Conservation (phyloP, 2,113 vertebrate genomes). For the Stictonetta naevosa region DNA sequence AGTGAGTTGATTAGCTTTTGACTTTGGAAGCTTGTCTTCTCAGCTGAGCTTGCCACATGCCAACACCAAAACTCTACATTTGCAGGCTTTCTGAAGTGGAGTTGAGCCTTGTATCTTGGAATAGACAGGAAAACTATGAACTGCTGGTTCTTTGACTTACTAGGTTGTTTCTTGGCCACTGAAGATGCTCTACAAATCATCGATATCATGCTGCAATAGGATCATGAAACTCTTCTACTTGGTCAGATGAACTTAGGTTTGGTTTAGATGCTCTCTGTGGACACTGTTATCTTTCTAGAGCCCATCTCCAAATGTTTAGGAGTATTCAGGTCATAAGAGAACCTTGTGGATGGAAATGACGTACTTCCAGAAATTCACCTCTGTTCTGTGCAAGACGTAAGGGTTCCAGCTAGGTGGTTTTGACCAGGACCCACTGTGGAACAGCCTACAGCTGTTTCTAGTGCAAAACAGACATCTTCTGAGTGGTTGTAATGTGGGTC, state of each 20-base stretch:
- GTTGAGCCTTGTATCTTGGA: not conserved
- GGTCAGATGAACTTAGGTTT: not conserved
- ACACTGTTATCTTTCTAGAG: not conserved
- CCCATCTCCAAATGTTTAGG: not conserved
- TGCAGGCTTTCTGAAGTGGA: not conserved
- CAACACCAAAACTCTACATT: not conserved
- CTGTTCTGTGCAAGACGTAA: not conserved
- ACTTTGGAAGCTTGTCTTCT: not conserved
- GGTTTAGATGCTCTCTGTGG: not conserved
- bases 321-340: not conserved
- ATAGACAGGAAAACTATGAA: not conserved
- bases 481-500: not conserved
- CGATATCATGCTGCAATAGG: not conserved
- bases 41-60: fast-evolving
- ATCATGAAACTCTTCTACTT: not conserved
- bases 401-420: not conserved
- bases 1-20: not conserved
- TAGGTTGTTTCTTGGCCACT: not conserved
- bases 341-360: not conserved
- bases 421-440: not conserved
- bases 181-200: not conserved
- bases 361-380: not conserved
- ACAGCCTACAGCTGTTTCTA: not conserved
- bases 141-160: not conserved
- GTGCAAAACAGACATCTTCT: not conserved